Percentiles rank a stretch among this genome's conserved stretches.
Evolutionary conservation across 2,113 vertebrate genomes (phyloP).

Genomic region (Burhinus oedicnemus): DNA sequence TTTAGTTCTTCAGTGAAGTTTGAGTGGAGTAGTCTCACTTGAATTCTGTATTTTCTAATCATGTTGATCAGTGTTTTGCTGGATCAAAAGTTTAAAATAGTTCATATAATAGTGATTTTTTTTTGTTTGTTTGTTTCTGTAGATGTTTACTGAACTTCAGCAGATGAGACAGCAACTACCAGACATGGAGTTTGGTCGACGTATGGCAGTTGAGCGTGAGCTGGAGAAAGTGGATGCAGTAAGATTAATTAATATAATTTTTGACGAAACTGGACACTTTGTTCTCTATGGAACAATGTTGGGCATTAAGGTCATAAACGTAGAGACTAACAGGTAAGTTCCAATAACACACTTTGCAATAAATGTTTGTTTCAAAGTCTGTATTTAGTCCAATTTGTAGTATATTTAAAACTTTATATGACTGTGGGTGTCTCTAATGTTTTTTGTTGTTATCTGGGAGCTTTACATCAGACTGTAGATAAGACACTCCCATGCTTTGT

Average conservation of each 20-base stretch:
- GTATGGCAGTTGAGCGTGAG: constrained; percentile 96
- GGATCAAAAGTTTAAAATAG: not conserved
- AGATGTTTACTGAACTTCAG: constrained; percentile 99
- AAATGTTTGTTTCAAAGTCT: not conserved
- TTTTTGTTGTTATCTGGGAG: not conserved
- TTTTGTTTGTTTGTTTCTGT: not conserved
- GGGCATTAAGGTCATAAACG: constrained; percentile 98
- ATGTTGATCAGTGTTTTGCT: not conserved
- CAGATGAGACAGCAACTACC: constrained; percentile 99
- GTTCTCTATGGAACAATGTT: constrained; percentile 98
- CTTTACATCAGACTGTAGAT: not conserved
- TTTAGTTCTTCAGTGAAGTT: not conserved
- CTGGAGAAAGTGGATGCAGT: constrained; percentile 96
- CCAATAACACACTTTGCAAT: not conserved
- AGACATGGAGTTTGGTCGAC: constrained; percentile 97
- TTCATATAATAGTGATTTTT: not conserved
- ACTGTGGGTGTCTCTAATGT: not conserved
- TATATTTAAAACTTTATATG: not conserved
- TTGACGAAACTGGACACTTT: constrained; percentile 98
- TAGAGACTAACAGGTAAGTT: constrained; percentile 95
- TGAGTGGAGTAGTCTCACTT: not conserved
- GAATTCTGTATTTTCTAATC: not conserved
- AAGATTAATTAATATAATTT: constrained; percentile 92
- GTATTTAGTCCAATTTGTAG: not conserved
- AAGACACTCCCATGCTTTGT: not conserved